Conservation (phyloP, 2,888 invertebrate genomes). For the Agonopterix subpropinquella region DNA sequence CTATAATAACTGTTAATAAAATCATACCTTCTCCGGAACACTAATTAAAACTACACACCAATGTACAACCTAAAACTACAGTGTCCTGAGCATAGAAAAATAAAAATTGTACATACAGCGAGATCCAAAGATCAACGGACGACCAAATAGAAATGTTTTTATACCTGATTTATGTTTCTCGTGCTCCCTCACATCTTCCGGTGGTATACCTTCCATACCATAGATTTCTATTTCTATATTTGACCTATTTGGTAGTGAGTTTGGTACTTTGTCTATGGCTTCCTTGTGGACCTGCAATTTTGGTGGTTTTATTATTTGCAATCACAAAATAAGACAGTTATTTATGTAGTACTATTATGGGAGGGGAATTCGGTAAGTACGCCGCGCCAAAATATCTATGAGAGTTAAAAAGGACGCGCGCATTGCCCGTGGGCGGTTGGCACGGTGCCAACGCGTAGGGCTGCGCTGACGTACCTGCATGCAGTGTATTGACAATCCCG, state of each 20-base stretch:
- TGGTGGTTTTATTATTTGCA: neutral
- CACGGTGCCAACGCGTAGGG: conserved; percentile 44
- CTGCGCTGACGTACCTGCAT: conserved; percentile 88
- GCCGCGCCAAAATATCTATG: conserved; percentile 59
- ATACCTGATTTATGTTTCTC: conserved; percentile 88
- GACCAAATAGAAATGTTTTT: conserved; percentile 39
- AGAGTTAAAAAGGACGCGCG: conserved; percentile 52
- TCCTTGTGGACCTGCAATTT: conserved; percentile 96
- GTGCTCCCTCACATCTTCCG: conserved; percentile 95
- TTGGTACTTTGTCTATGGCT: conserved; percentile 99
- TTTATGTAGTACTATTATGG: conserved; percentile 40
- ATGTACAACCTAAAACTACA: conserved; percentile 47
- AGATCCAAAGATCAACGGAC: conserved; percentile 45
- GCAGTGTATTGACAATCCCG: conserved; percentile 98
- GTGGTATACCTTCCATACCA: conserved; percentile 99
- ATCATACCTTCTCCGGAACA: conserved; percentile 27
- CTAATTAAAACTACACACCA: conserved; percentile 53
- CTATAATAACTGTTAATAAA: neutral
- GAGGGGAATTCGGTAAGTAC: conserved; percentile 40
- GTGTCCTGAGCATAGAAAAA: conserved; percentile 48
- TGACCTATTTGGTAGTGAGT: conserved; percentile 97
- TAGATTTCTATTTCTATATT: conserved; percentile 99
- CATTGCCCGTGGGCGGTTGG: conserved; percentile 52
- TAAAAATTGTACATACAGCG: conserved; percentile 60
- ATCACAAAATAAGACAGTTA: conserved; percentile 25